Percentiles rank a stretch among this genome's conserved stretches.
Conservation (phyloP, 2,113 vertebrate species). For the Sturnira hondurensis region DNA sequence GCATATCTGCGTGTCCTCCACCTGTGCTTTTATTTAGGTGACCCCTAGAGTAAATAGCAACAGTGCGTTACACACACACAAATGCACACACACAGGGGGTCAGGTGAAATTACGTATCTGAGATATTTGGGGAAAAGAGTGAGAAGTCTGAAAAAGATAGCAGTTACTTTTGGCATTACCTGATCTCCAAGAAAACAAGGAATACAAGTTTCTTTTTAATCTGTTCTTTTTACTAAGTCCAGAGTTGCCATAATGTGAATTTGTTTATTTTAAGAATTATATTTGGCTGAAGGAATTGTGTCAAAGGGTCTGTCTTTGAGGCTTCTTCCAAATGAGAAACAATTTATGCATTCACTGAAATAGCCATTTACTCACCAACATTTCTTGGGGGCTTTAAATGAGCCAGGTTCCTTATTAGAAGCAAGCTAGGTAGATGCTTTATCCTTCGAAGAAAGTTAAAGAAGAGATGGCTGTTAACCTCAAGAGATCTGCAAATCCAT, state of each 20-base stretch:
- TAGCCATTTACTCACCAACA: neutral
- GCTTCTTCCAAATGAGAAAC: neutral
- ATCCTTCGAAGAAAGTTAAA: neutral
- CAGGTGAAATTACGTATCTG: neutral
- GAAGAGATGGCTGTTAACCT: neutral
- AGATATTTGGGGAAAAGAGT: neutral
- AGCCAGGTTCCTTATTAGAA: neutral
- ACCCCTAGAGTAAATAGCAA: neutral
- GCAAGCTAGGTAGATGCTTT: neutral
- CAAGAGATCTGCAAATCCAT: neutral
- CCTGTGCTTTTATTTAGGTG: neutral
- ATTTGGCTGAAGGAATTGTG: neutral
- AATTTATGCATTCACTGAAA: neutral
- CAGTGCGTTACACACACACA: neutral
- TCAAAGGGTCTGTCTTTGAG: neutral
- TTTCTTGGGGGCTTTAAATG: neutral
- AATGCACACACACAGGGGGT: neutral
- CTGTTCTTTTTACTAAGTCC: neutral
- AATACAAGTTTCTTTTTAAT: neutral
- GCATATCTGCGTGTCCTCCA: neutral
- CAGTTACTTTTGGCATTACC: neutral
- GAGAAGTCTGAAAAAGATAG: neutral
- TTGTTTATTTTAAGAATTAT: constrained; percentile 35
- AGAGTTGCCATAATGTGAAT: neutral
- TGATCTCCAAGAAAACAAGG: neutral